Conservation (phyloP, 2,113 vertebrate species). For the Macaca fascicularis region T2T-MFA8v1.1 NC_088392.1:56102001-56102500, state of each 20-base stretch:
- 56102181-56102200: neutral
- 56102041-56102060: neutral
- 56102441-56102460: neutral
- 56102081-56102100: neutral
- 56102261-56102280: neutral
- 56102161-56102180: neutral
- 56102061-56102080: neutral
- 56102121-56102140: slow-evolving; percentile 14
- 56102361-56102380: neutral
- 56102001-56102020: neutral
- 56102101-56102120: neutral
- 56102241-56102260: neutral
- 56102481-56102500: neutral
- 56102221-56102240: neutral
- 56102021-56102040: neutral
- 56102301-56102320: neutral
- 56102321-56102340: neutral
- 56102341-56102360: neutral
- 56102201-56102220: neutral
- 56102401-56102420: slow-evolving; percentile 39
- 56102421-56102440: slow-evolving; percentile 5
- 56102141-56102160: neutral
- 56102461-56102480: neutral
- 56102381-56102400: neutral
- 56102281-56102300: neutral